Evolutionary conservation across 2,797 vertebrate species (phyloP), one percentile per base, ranked within the genome.

Genomic region (Cryptoblepharus egeriae): DNA sequence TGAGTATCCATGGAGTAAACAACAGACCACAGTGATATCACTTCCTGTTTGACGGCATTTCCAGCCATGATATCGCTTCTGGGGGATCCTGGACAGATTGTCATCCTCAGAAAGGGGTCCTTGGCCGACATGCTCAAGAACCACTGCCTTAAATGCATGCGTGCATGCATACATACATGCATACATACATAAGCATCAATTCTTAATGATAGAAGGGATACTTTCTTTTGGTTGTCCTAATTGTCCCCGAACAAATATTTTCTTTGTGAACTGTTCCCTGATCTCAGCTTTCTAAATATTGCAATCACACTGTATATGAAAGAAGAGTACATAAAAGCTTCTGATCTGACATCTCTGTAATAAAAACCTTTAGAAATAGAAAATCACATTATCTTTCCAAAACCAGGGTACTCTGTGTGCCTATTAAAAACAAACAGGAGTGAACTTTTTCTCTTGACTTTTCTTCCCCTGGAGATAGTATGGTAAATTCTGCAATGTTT

Each of bases 401-500:
- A 5, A 5, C 37, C 10, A 8, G 39, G 55, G 5, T 58, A 0
- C 16, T 37, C 37, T 22, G 11, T 67, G 49, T 64, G 0, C 52
- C 3, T 79, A 15, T 69, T 74, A 72, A 80, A 88, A 85, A 84
- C 28, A 74, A 77, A 13, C 20, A 80, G 3, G 4, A 75, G 18
- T 64, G 74, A 77, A 73, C 49, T 58, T 87, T 5, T 1, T 70
- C 81, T 83, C 45, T 30, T 87, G 78, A 20, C 1, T 79, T 1
- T 39, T 2, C 68, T 88, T 83, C 73, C 3, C 63, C 18, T 37
- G 55, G 12, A 83, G 32, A 5, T 28, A 82, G 55, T 64, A 42
- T 22, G 28, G 61, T 80, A 88, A 75, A 89, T 35, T 55, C 15
- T 18, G 7, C 63, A 85, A 24, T 72, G 64, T 13, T 68, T 73